Evolutionary conservation across 2,888 invertebrate species (phyloP), one percentile per base, ranked within the genome.

Genomic region (Aricia artaxerxes): DNA sequence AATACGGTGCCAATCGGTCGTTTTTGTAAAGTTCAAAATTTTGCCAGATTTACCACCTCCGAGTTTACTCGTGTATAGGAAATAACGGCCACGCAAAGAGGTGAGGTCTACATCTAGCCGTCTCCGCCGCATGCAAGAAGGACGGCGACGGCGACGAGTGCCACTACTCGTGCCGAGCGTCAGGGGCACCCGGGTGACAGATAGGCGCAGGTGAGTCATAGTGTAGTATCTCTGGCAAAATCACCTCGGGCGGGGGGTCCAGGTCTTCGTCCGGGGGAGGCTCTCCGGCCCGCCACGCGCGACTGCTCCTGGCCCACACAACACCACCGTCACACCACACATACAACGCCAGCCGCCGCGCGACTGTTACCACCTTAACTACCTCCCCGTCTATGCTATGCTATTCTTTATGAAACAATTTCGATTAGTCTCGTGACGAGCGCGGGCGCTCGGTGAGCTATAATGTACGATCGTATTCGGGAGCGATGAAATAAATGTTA

Each of bases 161-260:
- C 90, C 92, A 90, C 92, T 90, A 64, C 75, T 40, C 61, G 31
- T 49, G 60, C 38, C 86, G 85, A 80, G 82, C 82, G 83, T 88
- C 87, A 86, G 91, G 92, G 92, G 91, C 92, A 92, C 91, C 91
- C 87, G 87, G 88, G 87, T 88, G 87, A 90, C 86, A 88, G 88
- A 85, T 90, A 90, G 89, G 88, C 88, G 86, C 82, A 88, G 85
- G 91, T 88, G 90, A 88, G 92, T 92, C 92, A 90, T 88, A 87
- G 92, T 91, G 90, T 87, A 88, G 93, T 93, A 94, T 93, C 85
- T 94, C 93, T 94, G 94, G 94, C 94, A 93, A 94, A 94, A 93
- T 94, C 94, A 94, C 94, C 94, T 94, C 94, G 88, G 90, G 91
- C 85, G 91, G 91, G 85, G 91, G 91, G 84, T 93, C 93, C 92